These are phyloP conservation scores for Scaptomyza hsui DNA, from an alignment of 1,140 invertebrate species.

Conservation along the genomic window DNA sequence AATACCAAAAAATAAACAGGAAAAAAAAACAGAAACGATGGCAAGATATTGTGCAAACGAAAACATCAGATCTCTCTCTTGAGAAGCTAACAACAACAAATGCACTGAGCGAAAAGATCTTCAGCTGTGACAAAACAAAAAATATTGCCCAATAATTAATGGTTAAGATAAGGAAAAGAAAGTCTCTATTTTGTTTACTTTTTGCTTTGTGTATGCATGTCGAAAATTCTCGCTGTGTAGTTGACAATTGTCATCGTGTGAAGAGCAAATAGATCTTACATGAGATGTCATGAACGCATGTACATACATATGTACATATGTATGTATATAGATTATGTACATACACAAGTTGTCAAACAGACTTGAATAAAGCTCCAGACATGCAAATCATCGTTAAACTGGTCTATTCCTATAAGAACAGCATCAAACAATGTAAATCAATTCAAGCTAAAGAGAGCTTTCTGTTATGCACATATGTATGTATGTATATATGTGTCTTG, in stretches of 20 bases:
- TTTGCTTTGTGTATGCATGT: constrained; percentile 1
- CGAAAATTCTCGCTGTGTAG: constrained; percentile 56
- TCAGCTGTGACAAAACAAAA: no score
- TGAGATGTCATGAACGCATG: constrained; percentile 6
- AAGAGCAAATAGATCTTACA: constrained; percentile 62
- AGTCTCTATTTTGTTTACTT: background rate
- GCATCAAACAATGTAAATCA: background rate
- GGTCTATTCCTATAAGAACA: background rate
- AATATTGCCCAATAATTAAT: background rate
- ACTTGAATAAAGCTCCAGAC: background rate
- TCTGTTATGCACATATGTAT: background rate
- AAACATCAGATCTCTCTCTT: constrained; percentile 9
- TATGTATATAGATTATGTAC: background rate
- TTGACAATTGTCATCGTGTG: constrained; percentile 70
- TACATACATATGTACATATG: background rate
- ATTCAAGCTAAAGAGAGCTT: background rate
- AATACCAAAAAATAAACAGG: constrained; percentile 7
- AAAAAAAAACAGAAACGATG: constrained; percentile 21
- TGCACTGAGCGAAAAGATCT: constrained; percentile 14
- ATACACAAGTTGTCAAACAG: background rate
- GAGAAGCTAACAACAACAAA: constrained; percentile 34
- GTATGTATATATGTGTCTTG: no score
- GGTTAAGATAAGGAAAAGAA: background rate
- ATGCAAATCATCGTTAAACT: background rate
- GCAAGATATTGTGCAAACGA: constrained; percentile 43